A percentile compares a stretch with the other conserved stretches of the same genome.
phyloP scores from a whole-genome alignment of 2,113 vertebrate species.

The Xiphorhynchus elegans region DNA sequence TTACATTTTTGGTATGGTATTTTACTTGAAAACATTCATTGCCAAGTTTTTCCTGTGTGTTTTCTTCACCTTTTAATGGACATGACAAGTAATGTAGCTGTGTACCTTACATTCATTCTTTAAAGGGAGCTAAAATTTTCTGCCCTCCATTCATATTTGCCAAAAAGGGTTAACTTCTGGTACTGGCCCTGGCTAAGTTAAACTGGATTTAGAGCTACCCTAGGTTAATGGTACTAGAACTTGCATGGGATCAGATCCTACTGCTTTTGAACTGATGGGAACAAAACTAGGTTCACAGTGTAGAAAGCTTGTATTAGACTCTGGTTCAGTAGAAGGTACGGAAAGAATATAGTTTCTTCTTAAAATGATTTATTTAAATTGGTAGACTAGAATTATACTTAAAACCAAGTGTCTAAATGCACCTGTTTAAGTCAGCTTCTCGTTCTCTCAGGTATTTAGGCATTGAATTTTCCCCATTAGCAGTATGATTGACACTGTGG shows the following conservation, averaged over 20 bases:
- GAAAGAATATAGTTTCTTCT: slow-evolving; percentile 77
- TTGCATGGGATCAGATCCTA: neutral
- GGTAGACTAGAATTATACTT: slow-evolving; percentile 78
- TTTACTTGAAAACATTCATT: neutral
- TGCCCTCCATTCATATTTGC: neutral
- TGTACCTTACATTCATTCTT: neutral
- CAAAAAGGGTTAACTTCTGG: neutral
- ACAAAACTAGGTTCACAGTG: neutral
- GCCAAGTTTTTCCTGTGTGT: neutral
- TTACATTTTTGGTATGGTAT: neutral
- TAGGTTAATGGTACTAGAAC: neutral
- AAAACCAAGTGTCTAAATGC: slow-evolving; percentile 79
- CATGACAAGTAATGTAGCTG: neutral
- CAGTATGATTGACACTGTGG: slow-evolving; percentile 88
- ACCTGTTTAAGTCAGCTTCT: slow-evolving; percentile 84
- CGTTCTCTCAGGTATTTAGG: slow-evolving; percentile 84
- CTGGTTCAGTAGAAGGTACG: slow-evolving; percentile 64
- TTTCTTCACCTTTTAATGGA: neutral
- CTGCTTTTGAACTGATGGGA: neutral
- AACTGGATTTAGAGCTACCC: neutral
- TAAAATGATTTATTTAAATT: slow-evolving; percentile 85
- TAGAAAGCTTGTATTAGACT: slow-evolving; percentile 55
- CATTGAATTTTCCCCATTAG: slow-evolving; percentile 83
- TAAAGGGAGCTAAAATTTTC: neutral
- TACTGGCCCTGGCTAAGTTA: neutral